Base-by-base conservation (phyloP, 2,113 vertebrate species). In the Oxygymnocypris stewartii region DNA sequence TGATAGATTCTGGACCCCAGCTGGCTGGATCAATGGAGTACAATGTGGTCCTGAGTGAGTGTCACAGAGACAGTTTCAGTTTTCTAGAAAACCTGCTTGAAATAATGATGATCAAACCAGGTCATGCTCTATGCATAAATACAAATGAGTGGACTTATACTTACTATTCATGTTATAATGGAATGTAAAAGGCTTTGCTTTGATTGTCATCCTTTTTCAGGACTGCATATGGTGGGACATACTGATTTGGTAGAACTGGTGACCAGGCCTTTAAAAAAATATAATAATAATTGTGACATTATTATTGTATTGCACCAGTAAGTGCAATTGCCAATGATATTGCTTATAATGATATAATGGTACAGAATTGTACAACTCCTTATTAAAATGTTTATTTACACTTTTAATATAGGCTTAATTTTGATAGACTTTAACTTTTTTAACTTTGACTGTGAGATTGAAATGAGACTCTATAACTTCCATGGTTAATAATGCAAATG, bases 1-100 rank as follows among this genome's bases (percentile, higher is more conserved):
- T 99, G 94, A 99, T 99, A 86, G 98, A 99, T 92, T 94, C 97
- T 61, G 98, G 98, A 89, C 98, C 98, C 91, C 98, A 99, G 65
- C 96, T 99, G 89, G 94, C 96, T 59, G 98, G 98, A 90, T 96
- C 96, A 1, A 95, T 96, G 92, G 98, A 99, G 92, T 98, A 96
- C 95, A 97, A 94, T 78, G 95, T 99, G 84, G 97, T 99, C 71
- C 96, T 99, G 93, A 98, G 98, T 99, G 94, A 98, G 98, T 97
- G 87, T 89, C 91, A 87, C 83, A 57, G 81, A 42, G 81, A 20
- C 82, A 23, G 25, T 67, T 67, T 35, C 44, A 47, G 9, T 20
- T 59, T 16, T 51, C 37, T 47, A 18, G 81, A 76, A 75, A 79
- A 51, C 42, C 16, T n/a, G 2, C 85, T 82, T 49, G 47, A 65